Base-by-base conservation (phyloP, 2,797 vertebrate species). In the Pantherophis vulpinus region DNA sequence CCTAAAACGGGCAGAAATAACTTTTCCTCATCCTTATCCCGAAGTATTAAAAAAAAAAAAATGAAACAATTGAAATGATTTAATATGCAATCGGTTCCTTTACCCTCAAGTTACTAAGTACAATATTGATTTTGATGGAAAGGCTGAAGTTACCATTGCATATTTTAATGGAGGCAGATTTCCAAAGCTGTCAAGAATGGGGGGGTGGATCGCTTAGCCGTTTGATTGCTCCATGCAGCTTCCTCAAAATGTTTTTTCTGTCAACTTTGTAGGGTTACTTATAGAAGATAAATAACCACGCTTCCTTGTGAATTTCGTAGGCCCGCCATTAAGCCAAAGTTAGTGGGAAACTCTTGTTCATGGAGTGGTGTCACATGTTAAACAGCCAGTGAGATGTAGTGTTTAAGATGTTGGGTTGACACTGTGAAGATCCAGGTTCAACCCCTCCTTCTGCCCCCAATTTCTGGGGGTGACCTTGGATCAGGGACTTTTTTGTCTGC, bases 61-160 rank as follows among this genome's bases (percentile, higher is more conserved):
- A 59, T 59, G 91, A 89, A 88, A 63, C 29, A 10, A 66, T 51
- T 9, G 25, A 63, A 83, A 59, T 86, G 86, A 66, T 91, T 54
- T 59, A 92, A 74, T 95, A 92, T 91, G 94, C 94, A 93, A 23
- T 79, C 10, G 23, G 32, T 79, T 79, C 42, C 63, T 7, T 23
- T 61, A 51, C 55, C 42, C 56, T 88, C 27, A 55, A 61, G 29
- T 79, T 88, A 79, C 8, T 37, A 14, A n/a, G n/a, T 63, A 86
- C 25, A 13, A 54, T 86, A 86, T 74, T 90, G 92, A 51, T 93
- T 93, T 87, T 93, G 93, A 1, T 63, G n/a, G 86, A 70, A 88
- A 93, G 87, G 5, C 6, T 92, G 87, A 89, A 56, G 88, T 95
- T 89, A 94, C 51, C 94, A 94, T 74, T 94, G 87, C 90, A 94